Base-by-base conservation (phyloP, 2,888 invertebrate species). In the Atethmia centrago region DNA sequence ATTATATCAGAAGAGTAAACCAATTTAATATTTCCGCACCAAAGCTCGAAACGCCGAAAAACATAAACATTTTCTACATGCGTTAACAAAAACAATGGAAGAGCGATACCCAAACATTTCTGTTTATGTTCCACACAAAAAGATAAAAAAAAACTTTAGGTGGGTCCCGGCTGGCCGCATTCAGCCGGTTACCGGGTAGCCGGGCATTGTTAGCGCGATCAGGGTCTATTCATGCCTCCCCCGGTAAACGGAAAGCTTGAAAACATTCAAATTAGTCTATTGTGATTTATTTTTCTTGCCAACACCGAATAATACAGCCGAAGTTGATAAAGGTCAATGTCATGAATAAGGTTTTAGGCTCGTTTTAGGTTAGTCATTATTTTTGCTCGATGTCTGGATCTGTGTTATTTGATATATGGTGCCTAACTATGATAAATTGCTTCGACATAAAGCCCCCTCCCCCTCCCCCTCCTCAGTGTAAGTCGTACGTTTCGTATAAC, bases 231-330 rank as follows among this genome's bases (percentile, higher is more conserved):
- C 93, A 94, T 89, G 89, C 91, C 88, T 88, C 86, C 89, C 87
- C 90, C 89, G 90, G 89, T 91, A 92, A 93, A 90, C 91, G 90
- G 90, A 88, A 88, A 90, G 90, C 91, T 90, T 90, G 92, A 91
- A 93, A 94, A 94, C 93, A 94, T 94, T 94, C 92, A 95, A 95
- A 95, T 95, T 94, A 93, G 92, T 92, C 92, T 90, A 94, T 93
- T 94, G 93, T 95, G 92, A 91, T 91, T 92, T 92, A 91, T 93
- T 93, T 93, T 94, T 93, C 91, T 92, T 91, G 88, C 90, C 86
- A 85, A 84, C 87, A 88, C 87, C 88, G 89, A 90, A 91, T 90
- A 91, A 91, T 90, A 89, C 89, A 88, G 81, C 82, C 83, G 85
- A 85, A 88, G 87, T 87, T 88, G 87, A 88, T 84, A 82, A 88